phyloP scores from a whole-genome alignment of 2,888 invertebrate species.

The Adela reaumurella region DNA sequence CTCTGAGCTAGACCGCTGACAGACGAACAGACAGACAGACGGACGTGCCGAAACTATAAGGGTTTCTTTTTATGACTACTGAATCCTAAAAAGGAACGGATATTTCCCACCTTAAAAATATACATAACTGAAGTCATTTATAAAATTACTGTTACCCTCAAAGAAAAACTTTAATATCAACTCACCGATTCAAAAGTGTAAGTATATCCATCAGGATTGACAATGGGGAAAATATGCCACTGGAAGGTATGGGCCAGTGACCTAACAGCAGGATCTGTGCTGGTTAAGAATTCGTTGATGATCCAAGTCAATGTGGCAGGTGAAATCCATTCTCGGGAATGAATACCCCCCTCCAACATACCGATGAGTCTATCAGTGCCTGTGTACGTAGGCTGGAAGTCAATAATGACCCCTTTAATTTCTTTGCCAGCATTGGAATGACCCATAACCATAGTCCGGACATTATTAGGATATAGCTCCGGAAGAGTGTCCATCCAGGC shows the following conservation, averaged over 20 bases:
- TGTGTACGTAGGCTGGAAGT: slow-evolving; percentile 32
- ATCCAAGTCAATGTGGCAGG: slow-evolving; percentile 62
- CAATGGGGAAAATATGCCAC: slow-evolving; percentile 72
- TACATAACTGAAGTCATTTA: no score
- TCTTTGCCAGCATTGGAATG: slow-evolving; percentile 57
- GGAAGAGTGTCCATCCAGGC: slow-evolving; percentile 56
- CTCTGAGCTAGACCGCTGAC: no score
- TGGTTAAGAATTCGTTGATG: slow-evolving; percentile 64
- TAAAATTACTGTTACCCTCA: no score
- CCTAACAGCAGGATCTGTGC: slow-evolving; percentile 43
- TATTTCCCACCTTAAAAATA: no score
- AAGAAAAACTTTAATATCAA: no score
- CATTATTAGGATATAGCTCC: slow-evolving; percentile 39
- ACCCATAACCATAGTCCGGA: slow-evolving; percentile 53
- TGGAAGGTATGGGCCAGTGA: slow-evolving; percentile 62
- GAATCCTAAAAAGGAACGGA: no score
- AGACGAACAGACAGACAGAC: no score
- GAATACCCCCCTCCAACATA: slow-evolving; percentile 61
- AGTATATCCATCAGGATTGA: slow-evolving; percentile 72
- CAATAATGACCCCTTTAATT: slow-evolving; percentile 52
- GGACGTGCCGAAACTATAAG: no score
- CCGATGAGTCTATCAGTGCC: slow-evolving; percentile 33
- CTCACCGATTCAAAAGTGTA: slow-evolving; percentile 61
- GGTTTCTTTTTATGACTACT: background rate
- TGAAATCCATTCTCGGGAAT: slow-evolving; percentile 73